These are phyloP conservation scores for Oreochromis tanganicae DNA, from an alignment of 2,113 vertebrate species.

Conservation along the genomic window DNA sequence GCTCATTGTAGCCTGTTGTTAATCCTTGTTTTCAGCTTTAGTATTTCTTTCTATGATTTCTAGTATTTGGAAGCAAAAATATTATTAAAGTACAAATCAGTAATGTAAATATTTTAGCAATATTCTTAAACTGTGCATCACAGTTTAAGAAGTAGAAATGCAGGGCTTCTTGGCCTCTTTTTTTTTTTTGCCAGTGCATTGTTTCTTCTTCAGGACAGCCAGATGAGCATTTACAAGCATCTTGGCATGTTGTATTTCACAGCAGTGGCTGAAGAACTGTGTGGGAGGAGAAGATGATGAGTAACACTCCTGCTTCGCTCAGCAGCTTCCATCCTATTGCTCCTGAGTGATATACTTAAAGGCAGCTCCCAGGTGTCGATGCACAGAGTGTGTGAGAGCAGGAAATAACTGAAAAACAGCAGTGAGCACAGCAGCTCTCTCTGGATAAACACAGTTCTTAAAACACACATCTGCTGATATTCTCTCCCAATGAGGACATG, in stretches of 20 bases:
- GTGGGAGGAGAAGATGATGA: neutral
- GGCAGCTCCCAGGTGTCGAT: neutral
- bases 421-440: neutral
- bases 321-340: neutral
- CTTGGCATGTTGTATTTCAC: neutral
- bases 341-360: neutral
- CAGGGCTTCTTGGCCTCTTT: neutral
- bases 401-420: neutral
- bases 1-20: neutral
- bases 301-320: neutral
- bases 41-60: neutral
- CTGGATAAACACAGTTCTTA: neutral
- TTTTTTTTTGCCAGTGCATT: neutral
- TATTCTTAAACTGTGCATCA: neutral
- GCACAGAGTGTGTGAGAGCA: neutral
- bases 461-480: neutral
- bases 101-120: neutral
- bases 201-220: neutral
- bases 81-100: neutral
- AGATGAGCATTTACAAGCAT: neutral
- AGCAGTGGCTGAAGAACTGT: neutral
- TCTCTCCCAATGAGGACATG: neutral
- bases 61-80: neutral
- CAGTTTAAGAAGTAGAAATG: neutral
- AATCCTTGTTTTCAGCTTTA: accelerated